These are phyloP conservation scores for Amazona finschi DNA, from an alignment of 2,797 vertebrate species.

Conservation along the genomic window DNA sequence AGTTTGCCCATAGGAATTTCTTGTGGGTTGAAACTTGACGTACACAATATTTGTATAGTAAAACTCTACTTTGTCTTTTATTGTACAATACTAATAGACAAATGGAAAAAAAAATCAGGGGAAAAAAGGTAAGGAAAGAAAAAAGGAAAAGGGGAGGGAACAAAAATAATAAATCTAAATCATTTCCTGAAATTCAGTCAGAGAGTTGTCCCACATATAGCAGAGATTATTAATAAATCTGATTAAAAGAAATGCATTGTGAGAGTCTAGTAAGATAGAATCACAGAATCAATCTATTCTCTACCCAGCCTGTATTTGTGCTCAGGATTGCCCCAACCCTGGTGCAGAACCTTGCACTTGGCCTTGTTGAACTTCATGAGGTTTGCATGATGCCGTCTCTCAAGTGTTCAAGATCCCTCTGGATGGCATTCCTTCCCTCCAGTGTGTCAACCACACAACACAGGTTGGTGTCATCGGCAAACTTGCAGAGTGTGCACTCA, in stretches of 20 bases:
- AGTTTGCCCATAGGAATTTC: not conserved
- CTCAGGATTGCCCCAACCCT: not conserved
- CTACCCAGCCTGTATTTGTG: not conserved
- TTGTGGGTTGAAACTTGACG: not conserved
- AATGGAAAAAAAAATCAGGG: not conserved
- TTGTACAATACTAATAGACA: not conserved
- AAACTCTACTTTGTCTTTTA: not conserved
- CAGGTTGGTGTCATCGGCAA: not conserved
- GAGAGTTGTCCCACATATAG: not conserved
- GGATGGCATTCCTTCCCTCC: not conserved
- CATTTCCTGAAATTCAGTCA: not conserved
- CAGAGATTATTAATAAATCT: conserved; percentile 18
- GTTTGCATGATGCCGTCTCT: not conserved
- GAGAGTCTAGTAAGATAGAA: not conserved
- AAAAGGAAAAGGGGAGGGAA: not conserved
- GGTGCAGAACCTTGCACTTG: not conserved
- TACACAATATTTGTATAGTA: not conserved
- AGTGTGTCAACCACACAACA: not conserved
- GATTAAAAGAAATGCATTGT: not conserved
- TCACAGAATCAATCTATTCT: not conserved
- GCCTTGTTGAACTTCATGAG: not conserved
- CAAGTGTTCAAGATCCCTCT: not conserved
- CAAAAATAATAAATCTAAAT: not conserved
- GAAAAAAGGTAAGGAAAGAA: not conserved
- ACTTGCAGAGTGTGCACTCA: not conserved